Percentiles rank a stretch among this genome's conserved stretches.
Conservation (phyloP, 30 jellyfish, hydroid and myxozoan species). For the Chrysaora quinquecirrha region DNA sequence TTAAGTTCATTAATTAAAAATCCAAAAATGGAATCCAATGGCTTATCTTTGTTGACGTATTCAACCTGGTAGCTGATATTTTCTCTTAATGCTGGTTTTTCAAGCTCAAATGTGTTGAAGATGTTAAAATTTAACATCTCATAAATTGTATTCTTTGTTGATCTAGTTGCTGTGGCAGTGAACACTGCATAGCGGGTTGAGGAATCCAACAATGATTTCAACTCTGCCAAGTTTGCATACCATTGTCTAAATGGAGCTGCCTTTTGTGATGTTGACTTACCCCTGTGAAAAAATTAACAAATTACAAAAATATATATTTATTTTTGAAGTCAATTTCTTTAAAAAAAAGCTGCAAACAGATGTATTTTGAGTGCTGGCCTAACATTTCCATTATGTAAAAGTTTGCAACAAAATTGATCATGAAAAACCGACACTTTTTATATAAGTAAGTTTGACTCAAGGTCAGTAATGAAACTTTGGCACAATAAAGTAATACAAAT, state of each 20-base stretch:
- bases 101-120: not conserved
- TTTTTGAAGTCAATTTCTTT: too few species aligned
- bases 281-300: constrained; percentile 17
- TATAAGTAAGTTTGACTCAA: not conserved
- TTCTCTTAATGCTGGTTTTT: not conserved
- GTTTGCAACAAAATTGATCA: too few species aligned
- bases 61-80: not conserved
- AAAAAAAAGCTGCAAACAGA: too few species aligned
- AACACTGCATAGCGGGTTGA: constrained; percentile 6
- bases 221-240: constrained; percentile 12
- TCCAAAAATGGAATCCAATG: not conserved
- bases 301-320: too few species aligned
- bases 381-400: too few species aligned
- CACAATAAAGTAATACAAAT: not conserved
- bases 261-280: constrained; percentile 10
- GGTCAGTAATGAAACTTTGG: not conserved
- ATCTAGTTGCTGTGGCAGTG: constrained; percentile 17
- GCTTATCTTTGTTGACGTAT: not conserved
- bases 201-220: constrained; percentile 6
- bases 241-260: constrained; percentile 10
- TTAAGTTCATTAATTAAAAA: not conserved
- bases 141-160: not conserved
- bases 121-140: not conserved
- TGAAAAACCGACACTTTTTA: too few species aligned
- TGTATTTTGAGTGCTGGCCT: too few species aligned